phyloP scores from a whole-genome alignment of 1,140 invertebrate species.

The Cydia amplana region DNA sequence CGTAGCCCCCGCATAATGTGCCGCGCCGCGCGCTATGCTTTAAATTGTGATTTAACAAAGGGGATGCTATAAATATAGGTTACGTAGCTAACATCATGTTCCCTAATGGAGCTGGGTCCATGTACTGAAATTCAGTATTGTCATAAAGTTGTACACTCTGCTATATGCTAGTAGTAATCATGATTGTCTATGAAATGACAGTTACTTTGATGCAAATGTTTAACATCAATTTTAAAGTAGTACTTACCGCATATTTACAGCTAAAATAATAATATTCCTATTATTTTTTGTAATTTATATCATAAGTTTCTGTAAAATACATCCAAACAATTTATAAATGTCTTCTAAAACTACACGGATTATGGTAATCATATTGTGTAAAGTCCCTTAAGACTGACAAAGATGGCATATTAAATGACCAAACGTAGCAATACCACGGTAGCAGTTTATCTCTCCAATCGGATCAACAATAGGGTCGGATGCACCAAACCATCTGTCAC shows the following conservation, averaged over 20 bases:
- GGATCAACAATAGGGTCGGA: not conserved
- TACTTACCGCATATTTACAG: no score
- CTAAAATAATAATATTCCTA: no score
- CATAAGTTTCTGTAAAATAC: not conserved
- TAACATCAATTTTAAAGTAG: no score
- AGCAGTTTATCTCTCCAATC: slow-evolving; percentile 14
- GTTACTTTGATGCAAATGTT: not conserved
- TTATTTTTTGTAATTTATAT: no score
- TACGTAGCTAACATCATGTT: not conserved
- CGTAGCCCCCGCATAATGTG: slow-evolving; percentile 2
- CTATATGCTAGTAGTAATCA: not conserved
- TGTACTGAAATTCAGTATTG: not conserved
- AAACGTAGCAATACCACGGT: slow-evolving; percentile 5
- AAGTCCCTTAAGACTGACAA: slow-evolving; percentile 7
- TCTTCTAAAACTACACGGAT: not conserved
- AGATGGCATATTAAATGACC: slow-evolving; percentile 14
- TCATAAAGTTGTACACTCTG: not conserved
- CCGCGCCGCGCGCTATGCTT: slow-evolving; percentile 1
- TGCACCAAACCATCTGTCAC: no score
- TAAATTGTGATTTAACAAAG: slow-evolving; percentile 13
- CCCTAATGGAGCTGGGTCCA: slow-evolving; percentile 16
- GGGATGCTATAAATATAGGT: slow-evolving; percentile 1
- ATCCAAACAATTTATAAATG: slow-evolving; percentile 23
- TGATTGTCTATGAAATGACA: not conserved
- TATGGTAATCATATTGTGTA: slow-evolving; percentile 19